Evolutionary conservation across 1,140 invertebrate species (phyloP), one percentile per base, ranked within the genome.

Genomic region (Anadara kagoshimensis): DNA sequence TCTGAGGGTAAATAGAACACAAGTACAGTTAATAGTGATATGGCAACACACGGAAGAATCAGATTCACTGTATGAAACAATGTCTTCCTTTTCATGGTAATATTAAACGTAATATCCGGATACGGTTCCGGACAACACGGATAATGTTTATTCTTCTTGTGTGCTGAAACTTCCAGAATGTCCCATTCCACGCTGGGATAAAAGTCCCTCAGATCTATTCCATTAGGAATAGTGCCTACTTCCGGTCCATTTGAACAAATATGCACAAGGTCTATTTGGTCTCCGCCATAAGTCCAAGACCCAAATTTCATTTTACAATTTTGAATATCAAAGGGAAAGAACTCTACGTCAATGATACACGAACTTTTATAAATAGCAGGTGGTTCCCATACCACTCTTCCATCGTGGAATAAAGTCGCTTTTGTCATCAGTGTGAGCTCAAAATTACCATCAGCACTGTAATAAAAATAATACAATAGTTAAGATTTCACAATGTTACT

Each of bases 341-440:
- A 90, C 75, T 90, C 88, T 20, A 99, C 98, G 89, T 99, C 97
- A 82, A 99, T 99, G 24, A 96, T 98, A 89, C 98, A 99, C 54
- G 97, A 98, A 89, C 97, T 98, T 93, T 99, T 94, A 88, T 99
- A 99, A 85, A 99, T 99, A 51, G 98, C 97, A 26, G 98, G 98
- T 0, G 98, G 98, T 45, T 99, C 96, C 97, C 97, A 99, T n/a
- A 98, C 75, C 10, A 99, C 96, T 90, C 95, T 95, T 18, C 98
- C 98, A 45, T 74, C 73, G 88, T 96, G 94, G 85, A 89, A 81
- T 20, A 92, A 63, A 10, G 90, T 91, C 16, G 91, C 91, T 71
- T 92, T 92, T 20, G 91, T 92, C 88, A 91, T 91, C 51, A 91
- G 84, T 10, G 90, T 91, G n/a, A 92, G 89, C 78, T 91, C 89